These are phyloP conservation scores for Odontomyia ornata DNA, from an alignment of 2,888 invertebrate species.

Conservation along the genomic window DNA sequence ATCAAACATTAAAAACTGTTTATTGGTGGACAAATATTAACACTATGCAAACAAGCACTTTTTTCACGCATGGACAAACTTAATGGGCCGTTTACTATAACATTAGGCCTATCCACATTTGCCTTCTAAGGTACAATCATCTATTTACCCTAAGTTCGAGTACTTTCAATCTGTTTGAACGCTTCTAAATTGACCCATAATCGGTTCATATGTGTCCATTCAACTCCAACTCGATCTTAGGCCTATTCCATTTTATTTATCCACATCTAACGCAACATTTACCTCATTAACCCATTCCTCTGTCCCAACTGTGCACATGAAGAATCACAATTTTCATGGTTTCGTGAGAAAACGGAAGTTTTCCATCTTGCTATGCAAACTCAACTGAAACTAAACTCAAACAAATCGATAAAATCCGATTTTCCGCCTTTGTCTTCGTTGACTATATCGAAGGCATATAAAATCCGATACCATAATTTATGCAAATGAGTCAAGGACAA, in stretches of 20 bases:
- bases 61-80: conserved; percentile 20
- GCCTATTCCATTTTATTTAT: neutral
- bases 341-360: conserved; percentile 41
- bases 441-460: neutral
- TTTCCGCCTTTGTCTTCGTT: neutral
- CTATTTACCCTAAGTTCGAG: neutral
- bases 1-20: conserved; percentile 21
- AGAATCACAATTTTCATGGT: conserved; percentile 5
- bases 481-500: conserved; percentile 40
- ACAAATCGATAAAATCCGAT: neutral
- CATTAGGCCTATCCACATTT: neutral
- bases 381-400: neutral
- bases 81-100: conserved; percentile 34
- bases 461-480: conserved; percentile 20
- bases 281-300: neutral
- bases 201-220: neutral
- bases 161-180: neutral
- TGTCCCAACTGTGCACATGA: neutral
- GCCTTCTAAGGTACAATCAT: neutral
- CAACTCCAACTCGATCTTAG: neutral
- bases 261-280: neutral
- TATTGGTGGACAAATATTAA: conserved; percentile 35
- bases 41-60: conserved; percentile 9
- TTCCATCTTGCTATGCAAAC: conserved; percentile 7
- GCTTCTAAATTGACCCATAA: conserved; percentile 20